Conservation (phyloP, 2,113 vertebrate species). For the Cryptoleucopteryx plumbea region DNA sequence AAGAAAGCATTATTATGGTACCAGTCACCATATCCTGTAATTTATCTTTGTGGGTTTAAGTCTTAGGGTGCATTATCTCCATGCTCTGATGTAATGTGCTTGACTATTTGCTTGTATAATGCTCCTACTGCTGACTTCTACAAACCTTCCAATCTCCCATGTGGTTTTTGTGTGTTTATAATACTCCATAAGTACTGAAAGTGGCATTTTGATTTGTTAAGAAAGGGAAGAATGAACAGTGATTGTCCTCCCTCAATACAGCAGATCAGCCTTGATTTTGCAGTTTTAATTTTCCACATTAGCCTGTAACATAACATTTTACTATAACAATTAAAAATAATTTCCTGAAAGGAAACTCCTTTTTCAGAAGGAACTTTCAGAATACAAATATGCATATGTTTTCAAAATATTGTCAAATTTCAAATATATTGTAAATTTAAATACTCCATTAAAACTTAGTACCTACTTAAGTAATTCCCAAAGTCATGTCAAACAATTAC, state of each 20-base stretch:
- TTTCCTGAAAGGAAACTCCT: background rate
- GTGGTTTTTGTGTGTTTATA: background rate
- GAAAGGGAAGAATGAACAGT: background rate
- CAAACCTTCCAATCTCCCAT: background rate
- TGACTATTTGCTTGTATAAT: background rate
- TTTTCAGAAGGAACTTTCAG: background rate
- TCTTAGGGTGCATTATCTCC: background rate
- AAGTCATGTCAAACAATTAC: background rate
- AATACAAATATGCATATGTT: background rate
- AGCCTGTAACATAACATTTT: background rate
- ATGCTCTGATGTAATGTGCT: background rate
- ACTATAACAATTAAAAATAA: conserved; percentile 5
- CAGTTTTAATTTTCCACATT: conserved; percentile 27
- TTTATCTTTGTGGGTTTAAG: background rate
- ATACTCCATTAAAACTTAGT: background rate
- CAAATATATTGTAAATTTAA: background rate
- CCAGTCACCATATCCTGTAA: background rate
- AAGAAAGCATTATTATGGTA: background rate
- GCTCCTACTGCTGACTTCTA: background rate
- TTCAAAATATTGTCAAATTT: background rate
- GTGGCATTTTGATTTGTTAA: background rate
- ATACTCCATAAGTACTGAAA: background rate
- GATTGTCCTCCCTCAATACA: background rate
- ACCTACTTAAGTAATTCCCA: background rate
- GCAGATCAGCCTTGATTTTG: conserved; percentile 27